Evolutionary conservation across 2,113 vertebrate genomes (phyloP), one percentile per base, ranked within the genome.

Genomic region (Antigone vipio): DNA sequence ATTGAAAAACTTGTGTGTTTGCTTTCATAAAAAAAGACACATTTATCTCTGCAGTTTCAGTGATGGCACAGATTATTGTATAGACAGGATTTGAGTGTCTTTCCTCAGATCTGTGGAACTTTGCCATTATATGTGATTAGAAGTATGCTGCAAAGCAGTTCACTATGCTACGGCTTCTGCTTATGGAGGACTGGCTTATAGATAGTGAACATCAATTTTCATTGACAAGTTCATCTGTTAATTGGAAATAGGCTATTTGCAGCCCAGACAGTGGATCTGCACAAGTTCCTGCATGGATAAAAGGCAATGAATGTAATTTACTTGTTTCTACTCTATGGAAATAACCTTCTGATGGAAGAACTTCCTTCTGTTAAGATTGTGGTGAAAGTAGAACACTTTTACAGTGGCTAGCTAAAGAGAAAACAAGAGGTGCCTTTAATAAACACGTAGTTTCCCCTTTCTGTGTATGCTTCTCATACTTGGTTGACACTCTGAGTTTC

Each of bases 381-480:
- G 9, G 16, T 60, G 49, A 47, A n/a, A 10, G 16, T 29, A 27
- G 21, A 30, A 18, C 6, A 2, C 17, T 59, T 63, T 53, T 53
- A 52, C 12, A n/a, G 26, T 26, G 45, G 15, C 75, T 71, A 53
- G 21, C 34, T 59, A 49, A 69, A 52, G 18, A 85, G 50, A 38
- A n/a, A 56, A 42, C 2, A 44, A 35, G 26, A 69, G 5, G 5
- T 77, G 17, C 19, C 15, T 38, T 75, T 63, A 44, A 29, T 34
- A 53, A 75, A 71, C 32, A 62, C 5, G 9, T 4, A 16, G 5
- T 59, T 85, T 59, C 3, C 26, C 10, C 10, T 59, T 80, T 49
- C 42, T 1, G 0, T 27, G 4, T 44, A 5, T 71, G 15, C 10
- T 3, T 69, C 12, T 32, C n/a, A 40, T 45, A 16, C 15, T 64